Evolutionary conservation across 1,140 invertebrate species (phyloP), one percentile per base, ranked within the genome.

Genomic region (Drosophila bocqueti): DNA sequence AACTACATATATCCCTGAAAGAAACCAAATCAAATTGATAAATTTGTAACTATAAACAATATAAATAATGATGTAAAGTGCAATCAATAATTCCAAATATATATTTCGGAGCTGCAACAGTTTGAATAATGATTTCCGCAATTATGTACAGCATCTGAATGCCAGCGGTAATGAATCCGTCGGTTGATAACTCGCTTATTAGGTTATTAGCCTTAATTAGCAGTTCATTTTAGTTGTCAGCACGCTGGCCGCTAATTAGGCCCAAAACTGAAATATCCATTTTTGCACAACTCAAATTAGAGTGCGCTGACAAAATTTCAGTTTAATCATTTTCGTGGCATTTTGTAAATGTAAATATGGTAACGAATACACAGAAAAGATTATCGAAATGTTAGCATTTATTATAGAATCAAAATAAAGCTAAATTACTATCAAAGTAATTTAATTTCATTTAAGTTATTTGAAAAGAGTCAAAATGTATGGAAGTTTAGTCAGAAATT

Each of bases 161-260:
- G 46, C 38, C 31, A 34, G 13, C 24, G 40, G 55, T 74, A 73
- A 73, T 73, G 69, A 73, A 61, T 73, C 68, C 21, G 18, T 10
- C 60, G 46, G 68, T n/a, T 52, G 55, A 73, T 73, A 74, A 73
- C 69, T 73, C 68, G 55, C 64, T 55, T 71, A 71, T 68, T 67
- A 63, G 31, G 54, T 72, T 73, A 73, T 73, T 74, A 61, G 71
- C 68, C 45, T 10, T 40, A 73, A 73, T 73, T 73, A 74, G 69
- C 55, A 46, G 68, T 73, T 73, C 55, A 74, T 74, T 73, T 74
- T 38, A 52, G 24, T 40, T 74, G 68, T 73, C 71, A 73, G 21
- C 43, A 55, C 42, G 54, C 38, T 9, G 40, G 43, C 46, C 71
- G 42, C 68, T 74, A 74, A 74, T 74, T 73, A 61, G 55, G 55